phyloP scores from a whole-genome alignment of 2,797 vertebrate genomes.

The Myotis pilosus region DNA sequence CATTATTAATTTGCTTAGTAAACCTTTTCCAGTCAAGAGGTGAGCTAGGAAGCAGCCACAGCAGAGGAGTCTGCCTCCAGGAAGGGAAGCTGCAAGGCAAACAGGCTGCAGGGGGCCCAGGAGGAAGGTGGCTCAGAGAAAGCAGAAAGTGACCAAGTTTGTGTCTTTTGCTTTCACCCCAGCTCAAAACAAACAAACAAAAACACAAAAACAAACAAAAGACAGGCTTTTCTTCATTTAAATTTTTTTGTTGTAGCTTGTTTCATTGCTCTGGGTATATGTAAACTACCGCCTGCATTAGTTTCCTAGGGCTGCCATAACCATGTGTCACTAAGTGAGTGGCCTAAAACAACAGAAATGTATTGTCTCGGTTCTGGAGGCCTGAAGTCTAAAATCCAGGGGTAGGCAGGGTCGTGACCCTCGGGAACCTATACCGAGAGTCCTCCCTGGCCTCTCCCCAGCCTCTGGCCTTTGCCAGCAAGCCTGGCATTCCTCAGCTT shows the following conservation, averaged over 20 bases:
- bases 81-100: neutral
- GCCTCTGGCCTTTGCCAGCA: neutral
- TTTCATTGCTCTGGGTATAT: neutral
- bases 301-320: neutral
- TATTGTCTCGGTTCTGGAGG: neutral
- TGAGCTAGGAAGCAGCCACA: conserved; percentile 40
- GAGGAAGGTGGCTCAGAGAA: rapidly evolving
- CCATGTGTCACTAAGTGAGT: neutral
- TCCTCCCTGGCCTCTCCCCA: neutral
- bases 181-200: neutral
- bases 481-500: neutral
- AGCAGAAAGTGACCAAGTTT: neutral
- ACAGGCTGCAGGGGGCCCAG: rapidly evolving
- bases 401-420: rapidly evolving
- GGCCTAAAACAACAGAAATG: neutral
- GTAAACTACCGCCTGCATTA: neutral
- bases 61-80: neutral
- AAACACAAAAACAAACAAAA: neutral
- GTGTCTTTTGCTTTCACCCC: neutral
- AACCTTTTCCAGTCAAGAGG: conserved; percentile 70
- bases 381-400: neutral
- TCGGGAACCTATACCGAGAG: neutral
- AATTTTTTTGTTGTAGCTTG: neutral
- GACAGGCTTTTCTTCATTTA: neutral
- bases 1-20: conserved; percentile 73